Base-by-base conservation (phyloP, 1,140 invertebrate species). In the Chelonus insularis region DNA sequence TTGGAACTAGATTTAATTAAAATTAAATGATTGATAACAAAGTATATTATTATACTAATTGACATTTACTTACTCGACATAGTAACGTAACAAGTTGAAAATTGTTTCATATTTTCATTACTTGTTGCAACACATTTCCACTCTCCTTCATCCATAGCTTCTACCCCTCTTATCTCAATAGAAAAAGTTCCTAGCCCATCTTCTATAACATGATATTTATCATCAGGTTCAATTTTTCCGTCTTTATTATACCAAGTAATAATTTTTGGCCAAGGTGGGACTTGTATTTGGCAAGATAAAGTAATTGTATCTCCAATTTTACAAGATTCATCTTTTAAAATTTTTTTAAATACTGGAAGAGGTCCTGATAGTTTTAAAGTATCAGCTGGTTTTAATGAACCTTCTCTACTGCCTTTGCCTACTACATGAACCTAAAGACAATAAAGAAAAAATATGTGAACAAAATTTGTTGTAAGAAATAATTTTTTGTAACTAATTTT, bases 101-200 rank as follows among this genome's bases (percentile, higher is more conserved):
- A 88, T 51, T 90, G 87, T 54, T 89, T 87, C 34, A 86, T 84
- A 50, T 90, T 89, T n/a, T 88, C 85, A 1, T 82, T 69, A 70
- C 86, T 91, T 1, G 87, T 90, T 4, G 90, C 91, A 1, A 92
- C 90, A 69, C 90, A 92, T 76, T 93, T 93, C 93, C 93, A 96
- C 70, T 93, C 90, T 6, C 92, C 92, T 65, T 92, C 90, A 71
- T 96, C 92, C 56, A 83, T 83, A 37, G 88, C 88, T 77, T 94
- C 91, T 0, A 91, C 83, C 0, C 86, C 84, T 41, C 85, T 84
- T 1, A 94, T 84, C 75, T 91, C 88, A 11, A 94, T 75, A 65
- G 87, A 86, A 72, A 91, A 92, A 4, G 88, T 86, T 29, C 92
- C 92, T 8, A 92, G 81, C 1, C 91, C 91, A 74, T 94, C 91